Base-by-base conservation (phyloP, 2,113 vertebrate species). In the Brachyhypopomus occidentalis region DNA sequence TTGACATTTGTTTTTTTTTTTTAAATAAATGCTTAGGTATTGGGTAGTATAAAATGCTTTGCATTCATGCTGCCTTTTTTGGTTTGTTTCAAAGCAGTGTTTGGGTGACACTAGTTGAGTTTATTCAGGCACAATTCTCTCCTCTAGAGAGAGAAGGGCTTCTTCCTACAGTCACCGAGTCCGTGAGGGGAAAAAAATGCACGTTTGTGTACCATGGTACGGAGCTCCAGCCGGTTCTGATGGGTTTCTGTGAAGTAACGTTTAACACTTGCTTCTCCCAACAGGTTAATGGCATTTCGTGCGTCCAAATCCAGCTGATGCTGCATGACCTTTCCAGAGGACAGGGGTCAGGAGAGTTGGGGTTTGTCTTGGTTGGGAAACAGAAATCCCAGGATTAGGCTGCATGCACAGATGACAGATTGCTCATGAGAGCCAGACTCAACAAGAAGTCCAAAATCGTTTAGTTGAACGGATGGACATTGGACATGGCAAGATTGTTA, bases 251-350 rank as follows among this genome's bases (percentile, higher is more conserved):
- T 56, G 63, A 80, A 72, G 69, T 23, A 69, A 38, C 58, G 45
- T 48, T 80, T 79, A 85, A 83, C 84, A 67, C 59, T 77, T 77
- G 67, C 63, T 74, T 41, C 71, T 72, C 56, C 36, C 30, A 8
- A 23, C 45, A 85, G 84, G 73, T 74, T 83, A 83, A 83, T 80
- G 75, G 72, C 77, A 80, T 75, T 77, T 73, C 38, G 38, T 62
- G 77, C 62, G 69, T 79, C 67, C 60, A 78, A 36, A 67, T 79
- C 62, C 62, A 63, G 78, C 55, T 25, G 62, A 83, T 60, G 66
- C 72, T 74, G 25, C 23, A 34, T 85, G 78, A 83, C 78, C 84
- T 70, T 78, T 83, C n/a, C 12, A 74, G 17, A 55, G 78, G 77
- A 66, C 14, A 62, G 69, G 38, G 70, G 75, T 73, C 63, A 41